These are phyloP conservation scores for Hydriomena furcata DNA, from an alignment of 2,888 invertebrate species.

Conservation along the genomic window DNA sequence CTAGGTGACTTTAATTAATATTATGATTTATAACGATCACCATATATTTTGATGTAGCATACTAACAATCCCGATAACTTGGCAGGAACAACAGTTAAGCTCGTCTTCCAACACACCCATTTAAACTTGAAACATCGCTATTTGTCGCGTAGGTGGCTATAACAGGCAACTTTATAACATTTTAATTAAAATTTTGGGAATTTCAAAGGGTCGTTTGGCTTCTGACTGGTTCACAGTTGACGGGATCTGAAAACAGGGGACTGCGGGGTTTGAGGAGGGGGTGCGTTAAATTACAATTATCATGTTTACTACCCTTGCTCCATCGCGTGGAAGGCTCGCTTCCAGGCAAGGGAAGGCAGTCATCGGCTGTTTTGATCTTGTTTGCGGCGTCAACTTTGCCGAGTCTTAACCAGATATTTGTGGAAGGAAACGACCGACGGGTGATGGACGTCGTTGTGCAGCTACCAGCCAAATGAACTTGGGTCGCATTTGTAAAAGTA, in stretches of 20 bases:
- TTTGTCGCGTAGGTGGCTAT: constrained; percentile 44
- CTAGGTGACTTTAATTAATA: too few relatives aligned
- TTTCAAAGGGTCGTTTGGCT: constrained; percentile 65
- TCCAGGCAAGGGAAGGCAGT: constrained; percentile 33
- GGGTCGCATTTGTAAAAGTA: constrained; percentile 6
- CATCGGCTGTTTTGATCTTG: constrained; percentile 30
- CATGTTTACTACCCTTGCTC: constrained; percentile 59
- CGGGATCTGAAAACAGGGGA: constrained; percentile 49
- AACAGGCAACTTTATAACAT: constrained; percentile 54
- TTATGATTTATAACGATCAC: too few relatives aligned
- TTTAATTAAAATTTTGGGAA: constrained; percentile 71
- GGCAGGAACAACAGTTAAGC: constrained; percentile 10
- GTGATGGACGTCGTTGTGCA: constrained; percentile 4
- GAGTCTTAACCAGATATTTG: constrained; percentile 14
- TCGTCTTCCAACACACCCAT: constrained; percentile 23
- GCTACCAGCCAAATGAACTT: constrained; percentile 5
- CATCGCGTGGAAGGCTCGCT: constrained; percentile 47
- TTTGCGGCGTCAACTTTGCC: constrained; percentile 23
- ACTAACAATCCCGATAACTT: constrained; percentile 1
- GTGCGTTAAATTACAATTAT: constrained; percentile 71
- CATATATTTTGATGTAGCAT: too few relatives aligned
- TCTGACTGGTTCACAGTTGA: constrained; percentile 64
- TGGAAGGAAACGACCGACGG: neutral
- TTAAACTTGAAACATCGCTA: constrained; percentile 42
- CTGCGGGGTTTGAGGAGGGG: constrained; percentile 33